phyloP scores from a whole-genome alignment of 2,888 invertebrate genomes.

The Drosophila limbata region DNA sequence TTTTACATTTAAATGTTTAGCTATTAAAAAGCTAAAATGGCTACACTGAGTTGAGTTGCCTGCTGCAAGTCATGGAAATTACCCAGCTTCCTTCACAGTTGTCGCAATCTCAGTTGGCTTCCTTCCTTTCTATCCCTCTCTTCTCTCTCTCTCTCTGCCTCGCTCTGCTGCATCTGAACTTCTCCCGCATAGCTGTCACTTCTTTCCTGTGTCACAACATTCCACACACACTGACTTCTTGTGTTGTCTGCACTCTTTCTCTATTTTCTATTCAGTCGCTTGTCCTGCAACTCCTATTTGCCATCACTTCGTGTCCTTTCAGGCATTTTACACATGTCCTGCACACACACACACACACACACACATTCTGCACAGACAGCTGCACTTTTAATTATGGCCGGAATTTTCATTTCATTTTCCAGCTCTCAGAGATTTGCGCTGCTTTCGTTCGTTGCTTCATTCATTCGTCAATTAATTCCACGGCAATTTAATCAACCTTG shows the following conservation, averaged over 20 bases:
- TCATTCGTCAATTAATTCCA: constrained; percentile 33
- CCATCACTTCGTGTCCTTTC: constrained; percentile 28
- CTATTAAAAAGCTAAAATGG: neutral
- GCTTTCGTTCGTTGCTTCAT: constrained; percentile 1
- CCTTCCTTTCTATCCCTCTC: neutral
- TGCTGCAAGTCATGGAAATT: constrained; percentile 53
- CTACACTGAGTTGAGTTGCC: constrained; percentile 43
- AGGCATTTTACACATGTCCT: constrained; percentile 50
- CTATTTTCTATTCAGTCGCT: constrained; percentile 16
- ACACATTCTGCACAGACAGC: constrained; percentile 16
- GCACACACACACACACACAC: constrained; percentile 7
- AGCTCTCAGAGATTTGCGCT: constrained; percentile 42
- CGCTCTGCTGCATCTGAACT: constrained; percentile 1
- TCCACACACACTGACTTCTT: constrained; percentile 19
- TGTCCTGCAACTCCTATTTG: constrained; percentile 13
- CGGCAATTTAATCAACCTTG: constrained; percentile 59
- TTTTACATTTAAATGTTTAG: neutral
- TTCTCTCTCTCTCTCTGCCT: neutral
- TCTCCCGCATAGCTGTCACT: constrained; percentile 54
- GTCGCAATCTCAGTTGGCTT: constrained; percentile 32
- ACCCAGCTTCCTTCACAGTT: constrained; percentile 45
- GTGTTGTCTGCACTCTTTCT: neutral
- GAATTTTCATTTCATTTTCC: constrained; percentile 54
- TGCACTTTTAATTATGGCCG: constrained; percentile 66
- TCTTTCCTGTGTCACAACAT: constrained; percentile 47